Conservation (phyloP, 2,113 vertebrate species). For the Hiodon tergisus region DNA sequence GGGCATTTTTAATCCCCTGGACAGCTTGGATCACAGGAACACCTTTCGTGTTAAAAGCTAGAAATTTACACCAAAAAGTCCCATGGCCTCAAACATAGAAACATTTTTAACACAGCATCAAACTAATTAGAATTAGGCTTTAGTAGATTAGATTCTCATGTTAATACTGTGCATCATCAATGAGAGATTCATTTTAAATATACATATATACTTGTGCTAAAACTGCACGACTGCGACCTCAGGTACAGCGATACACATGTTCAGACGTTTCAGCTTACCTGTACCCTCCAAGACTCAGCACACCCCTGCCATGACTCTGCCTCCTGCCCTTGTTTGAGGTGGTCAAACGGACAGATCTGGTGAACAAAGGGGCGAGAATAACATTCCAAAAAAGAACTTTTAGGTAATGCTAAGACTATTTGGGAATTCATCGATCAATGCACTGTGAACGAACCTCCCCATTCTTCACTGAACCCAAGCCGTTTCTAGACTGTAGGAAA, state of each 20-base stretch:
- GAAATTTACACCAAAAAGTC: too few relatives aligned
- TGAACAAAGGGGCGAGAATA: background rate
- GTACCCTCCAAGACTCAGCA: constrained; percentile 23
- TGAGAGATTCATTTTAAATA: too few relatives aligned
- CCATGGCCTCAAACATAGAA: too few relatives aligned
- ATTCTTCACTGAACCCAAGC: too few relatives aligned
- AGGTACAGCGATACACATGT: background rate
- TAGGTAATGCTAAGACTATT: too few relatives aligned
- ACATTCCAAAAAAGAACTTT: background rate
- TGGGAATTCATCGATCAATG: too few relatives aligned
- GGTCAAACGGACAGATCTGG: constrained; percentile 42
- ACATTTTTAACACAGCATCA: too few relatives aligned
- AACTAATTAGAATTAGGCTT: too few relatives aligned
- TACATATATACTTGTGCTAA: too few relatives aligned
- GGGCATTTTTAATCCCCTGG: background rate
- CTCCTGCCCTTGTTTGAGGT: constrained; percentile 42
- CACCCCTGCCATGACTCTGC: background rate
- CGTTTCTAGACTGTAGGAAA: background rate
- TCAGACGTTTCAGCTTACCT: constrained; percentile 30
- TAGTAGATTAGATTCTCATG: too few relatives aligned
- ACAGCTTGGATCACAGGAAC: background rate
- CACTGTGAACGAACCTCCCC: too few relatives aligned
- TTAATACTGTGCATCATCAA: too few relatives aligned
- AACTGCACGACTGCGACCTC: background rate
- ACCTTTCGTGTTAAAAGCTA: background rate